phyloP scores from a whole-genome alignment of 2,797 vertebrate species.

The Lithobates sylvaticus region DNA sequence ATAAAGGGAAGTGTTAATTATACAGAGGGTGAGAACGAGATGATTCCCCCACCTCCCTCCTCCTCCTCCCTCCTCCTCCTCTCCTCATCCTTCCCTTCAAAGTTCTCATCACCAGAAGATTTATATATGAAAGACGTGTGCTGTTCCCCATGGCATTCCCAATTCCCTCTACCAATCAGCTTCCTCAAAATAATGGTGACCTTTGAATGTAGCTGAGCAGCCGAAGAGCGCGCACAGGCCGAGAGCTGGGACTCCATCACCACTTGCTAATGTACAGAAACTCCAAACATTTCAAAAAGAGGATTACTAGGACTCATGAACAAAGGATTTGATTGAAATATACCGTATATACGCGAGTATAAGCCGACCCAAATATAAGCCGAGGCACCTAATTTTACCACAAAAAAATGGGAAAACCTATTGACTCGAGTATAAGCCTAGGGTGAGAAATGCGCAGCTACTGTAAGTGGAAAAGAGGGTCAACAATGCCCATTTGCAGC shows the following conservation, averaged over 20 bases:
- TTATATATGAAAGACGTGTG: constrained; percentile 37
- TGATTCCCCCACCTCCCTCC: not conserved
- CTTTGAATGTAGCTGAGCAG: constrained; percentile 12
- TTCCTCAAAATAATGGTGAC: constrained; percentile 18
- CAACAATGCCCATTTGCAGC: too few relatives aligned
- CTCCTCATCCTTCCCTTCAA: constrained; percentile 41
- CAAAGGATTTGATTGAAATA: too few relatives aligned
- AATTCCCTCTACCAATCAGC: constrained; percentile 19
- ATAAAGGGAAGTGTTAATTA: constrained; percentile 61
- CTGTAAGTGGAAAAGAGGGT: too few relatives aligned
- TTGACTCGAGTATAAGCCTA: too few relatives aligned
- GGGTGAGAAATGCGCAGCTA: too few relatives aligned
- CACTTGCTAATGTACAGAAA: not conserved
- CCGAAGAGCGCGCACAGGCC: not conserved
- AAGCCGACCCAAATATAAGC: too few relatives aligned
- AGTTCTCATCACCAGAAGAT: constrained; percentile 31
- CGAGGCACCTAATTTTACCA: too few relatives aligned
- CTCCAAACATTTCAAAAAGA: too few relatives aligned
- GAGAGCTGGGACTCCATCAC: not conserved
- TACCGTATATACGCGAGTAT: too few relatives aligned
- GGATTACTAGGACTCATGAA: too few relatives aligned
- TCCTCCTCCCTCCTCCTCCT: not conserved
- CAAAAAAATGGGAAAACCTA: too few relatives aligned
- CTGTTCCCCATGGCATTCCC: constrained; percentile 35
- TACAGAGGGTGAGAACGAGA: constrained; percentile 42